Evolutionary conservation across 2,888 invertebrate species (phyloP).

Genomic region (Podabrus alpinus): DNA sequence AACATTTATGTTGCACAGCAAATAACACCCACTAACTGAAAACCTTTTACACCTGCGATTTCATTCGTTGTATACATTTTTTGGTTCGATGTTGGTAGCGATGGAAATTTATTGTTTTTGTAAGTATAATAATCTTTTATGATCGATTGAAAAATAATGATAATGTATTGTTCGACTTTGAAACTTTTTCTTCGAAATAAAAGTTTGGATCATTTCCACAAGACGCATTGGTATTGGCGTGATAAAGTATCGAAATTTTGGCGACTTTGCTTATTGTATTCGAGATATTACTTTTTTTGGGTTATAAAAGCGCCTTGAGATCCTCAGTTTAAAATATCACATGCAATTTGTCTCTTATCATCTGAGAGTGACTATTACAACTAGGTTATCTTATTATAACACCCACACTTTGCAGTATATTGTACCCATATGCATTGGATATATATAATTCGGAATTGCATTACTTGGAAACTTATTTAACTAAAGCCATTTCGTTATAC

Average conservation of each 20-base stretch:
- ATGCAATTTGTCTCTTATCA: neutral
- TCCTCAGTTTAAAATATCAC: neutral
- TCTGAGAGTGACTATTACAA: neutral
- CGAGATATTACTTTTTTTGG: neutral
- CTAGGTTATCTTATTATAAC: neutral
- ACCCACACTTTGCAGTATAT: neutral
- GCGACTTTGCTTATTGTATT: neutral
- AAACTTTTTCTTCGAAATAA: neutral
- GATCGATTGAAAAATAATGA: neutral
- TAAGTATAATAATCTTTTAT: neutral
- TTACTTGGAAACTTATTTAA: neutral
- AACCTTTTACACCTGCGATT: constrained; percentile 5
- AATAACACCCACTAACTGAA: neutral
- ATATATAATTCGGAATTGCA: neutral
- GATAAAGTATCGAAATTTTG: neutral
- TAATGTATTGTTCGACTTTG: neutral
- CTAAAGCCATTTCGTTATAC: neutral
- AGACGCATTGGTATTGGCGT: neutral
- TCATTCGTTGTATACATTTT: neutral
- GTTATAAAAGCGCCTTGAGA: no score
- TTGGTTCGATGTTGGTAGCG: neutral
- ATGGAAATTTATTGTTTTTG: neutral
- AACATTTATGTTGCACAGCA: neutral
- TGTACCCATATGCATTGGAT: neutral
- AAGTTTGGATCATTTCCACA: neutral